A percentile compares a stretch with the other conserved stretches of the same genome.
Evolutionary conservation across 1,140 invertebrate species (phyloP).

Genomic region (Phenacoccus solenopsis): DNA sequence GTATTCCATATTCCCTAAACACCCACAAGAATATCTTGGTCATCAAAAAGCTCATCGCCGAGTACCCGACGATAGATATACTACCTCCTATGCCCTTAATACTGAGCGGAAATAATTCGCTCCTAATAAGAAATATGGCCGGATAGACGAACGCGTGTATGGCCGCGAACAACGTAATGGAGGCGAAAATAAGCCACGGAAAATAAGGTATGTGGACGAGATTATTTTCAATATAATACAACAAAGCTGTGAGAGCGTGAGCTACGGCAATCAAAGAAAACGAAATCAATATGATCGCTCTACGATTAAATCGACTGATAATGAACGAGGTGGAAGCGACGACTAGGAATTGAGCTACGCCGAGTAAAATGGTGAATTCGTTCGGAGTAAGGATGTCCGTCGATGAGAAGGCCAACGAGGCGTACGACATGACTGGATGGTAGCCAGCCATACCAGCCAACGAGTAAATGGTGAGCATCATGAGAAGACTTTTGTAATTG

Average conservation of each 20-base stretch:
- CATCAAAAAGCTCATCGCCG: conserved; percentile 47
- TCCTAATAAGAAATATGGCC: conserved; percentile 41
- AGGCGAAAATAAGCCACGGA: neutral
- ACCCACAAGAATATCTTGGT: conserved; percentile 59
- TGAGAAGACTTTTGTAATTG: conserved; percentile 36
- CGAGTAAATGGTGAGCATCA: conserved; percentile 35
- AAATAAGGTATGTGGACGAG: conserved; percentile 18
- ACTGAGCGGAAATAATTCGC: conserved; percentile 47
- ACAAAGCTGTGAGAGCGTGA: conserved; percentile 26
- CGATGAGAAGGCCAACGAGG: conserved; percentile 31
- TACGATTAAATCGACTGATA: conserved; percentile 19
- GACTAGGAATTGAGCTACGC: conserved; percentile 33
- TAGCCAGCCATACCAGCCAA: conserved; percentile 24
- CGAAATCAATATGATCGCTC: conserved; percentile 37
- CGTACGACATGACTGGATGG: conserved; percentile 26
- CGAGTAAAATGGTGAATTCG: neutral
- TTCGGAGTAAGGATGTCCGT: conserved; percentile 12
- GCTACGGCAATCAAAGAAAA: conserved; percentile 36
- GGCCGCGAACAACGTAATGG: neutral
- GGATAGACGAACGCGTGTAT: conserved; percentile 38
- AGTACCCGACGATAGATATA: conserved; percentile 34
- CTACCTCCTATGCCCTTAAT: conserved; percentile 43
- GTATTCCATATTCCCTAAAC: conserved; percentile 42
- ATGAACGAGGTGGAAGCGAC: conserved; percentile 46
- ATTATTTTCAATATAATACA: conserved; percentile 39